A percentile compares a stretch with the other conserved stretches of the same genome.
phyloP scores from a whole-genome alignment of 2,113 vertebrate genomes.

The Sinocyclocheilus maitianheensis region DNA sequence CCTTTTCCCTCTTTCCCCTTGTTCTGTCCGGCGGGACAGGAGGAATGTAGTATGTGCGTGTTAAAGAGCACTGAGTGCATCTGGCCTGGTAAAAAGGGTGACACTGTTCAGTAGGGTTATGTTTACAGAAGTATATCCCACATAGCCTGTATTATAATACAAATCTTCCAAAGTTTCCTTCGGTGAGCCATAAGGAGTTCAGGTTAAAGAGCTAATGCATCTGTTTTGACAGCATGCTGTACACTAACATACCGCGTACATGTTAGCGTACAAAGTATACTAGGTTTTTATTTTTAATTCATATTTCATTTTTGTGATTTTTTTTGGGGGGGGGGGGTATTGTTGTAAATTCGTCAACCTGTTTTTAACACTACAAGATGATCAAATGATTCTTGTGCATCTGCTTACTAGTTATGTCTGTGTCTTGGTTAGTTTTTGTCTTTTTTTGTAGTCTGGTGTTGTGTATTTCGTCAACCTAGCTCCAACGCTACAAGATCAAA shows the following conservation, averaged over 20 bases:
- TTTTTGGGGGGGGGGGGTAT: fast-evolving
- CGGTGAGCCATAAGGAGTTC: not conserved
- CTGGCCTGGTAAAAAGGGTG: conserved; percentile 1
- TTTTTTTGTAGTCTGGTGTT: not conserved
- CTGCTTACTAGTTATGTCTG: not conserved
- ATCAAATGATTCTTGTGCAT: not conserved
- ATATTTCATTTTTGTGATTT: not conserved
- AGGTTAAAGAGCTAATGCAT: conserved; percentile 4
- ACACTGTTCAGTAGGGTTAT: not conserved
- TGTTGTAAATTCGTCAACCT: not conserved
- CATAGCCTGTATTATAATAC: not conserved
- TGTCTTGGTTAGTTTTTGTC: not conserved
- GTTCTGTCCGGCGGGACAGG: conserved; percentile 20
- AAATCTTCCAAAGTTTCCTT: not conserved
- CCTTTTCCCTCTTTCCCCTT: conserved; percentile 29
- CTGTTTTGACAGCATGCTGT: conserved; percentile 7
- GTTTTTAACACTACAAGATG: not conserved
- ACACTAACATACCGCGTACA: not conserved
- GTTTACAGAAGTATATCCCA: conserved; percentile 10
- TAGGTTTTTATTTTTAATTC: not conserved
- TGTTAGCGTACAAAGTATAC: not conserved
- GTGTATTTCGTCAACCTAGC: not conserved
- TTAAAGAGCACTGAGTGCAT: conserved; percentile 32
- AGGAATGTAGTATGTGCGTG: conserved; percentile 41
- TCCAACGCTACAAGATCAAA: not conserved